Evolutionary conservation across 2,113 vertebrate species (phyloP).

Genomic region (Channa argus): DNA sequence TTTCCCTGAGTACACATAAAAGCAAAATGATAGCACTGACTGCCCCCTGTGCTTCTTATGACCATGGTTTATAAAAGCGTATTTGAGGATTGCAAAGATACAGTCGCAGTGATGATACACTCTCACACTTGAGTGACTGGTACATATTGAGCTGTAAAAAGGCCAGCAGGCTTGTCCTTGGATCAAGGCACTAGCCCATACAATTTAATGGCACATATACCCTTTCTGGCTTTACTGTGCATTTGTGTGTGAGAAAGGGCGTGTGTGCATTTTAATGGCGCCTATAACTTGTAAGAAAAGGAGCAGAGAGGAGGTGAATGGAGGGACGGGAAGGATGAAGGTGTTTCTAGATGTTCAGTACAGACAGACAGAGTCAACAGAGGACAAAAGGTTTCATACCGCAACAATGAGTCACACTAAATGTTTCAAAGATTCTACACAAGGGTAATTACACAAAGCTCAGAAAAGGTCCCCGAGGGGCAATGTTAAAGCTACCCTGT

Average conservation of each 20-base stretch:
- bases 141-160: conserved; percentile 49
- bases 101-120: conserved; percentile 31
- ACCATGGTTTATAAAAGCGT: not conserved
- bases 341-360: conserved; percentile 5
- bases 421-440: conserved; percentile 4
- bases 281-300: conserved; percentile 38
- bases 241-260: conserved; percentile 12
- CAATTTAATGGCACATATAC: conserved; percentile 52
- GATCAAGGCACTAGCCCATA: conserved; percentile 43
- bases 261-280: conserved; percentile 29
- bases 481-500: not conserved
- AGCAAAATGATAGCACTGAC: conserved; percentile 19
- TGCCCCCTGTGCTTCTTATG: conserved; percentile 15
- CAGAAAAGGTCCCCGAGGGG: not conserved
- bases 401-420: conserved; percentile 4
- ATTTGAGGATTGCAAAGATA: conserved; percentile 38
- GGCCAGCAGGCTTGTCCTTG: conserved; percentile 49
- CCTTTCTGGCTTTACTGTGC: conserved; percentile 22
- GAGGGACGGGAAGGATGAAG: conserved; percentile 19
- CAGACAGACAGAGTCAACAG: not conserved
- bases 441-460: conserved; percentile 4
- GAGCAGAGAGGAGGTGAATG: conserved; percentile 22
- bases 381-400: conserved; percentile 7
- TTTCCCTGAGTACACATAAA: conserved; percentile 11
- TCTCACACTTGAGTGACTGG: conserved; percentile 44